phyloP scores from a whole-genome alignment of 1,140 invertebrate genomes.

The Cotesia glomerata region DNA sequence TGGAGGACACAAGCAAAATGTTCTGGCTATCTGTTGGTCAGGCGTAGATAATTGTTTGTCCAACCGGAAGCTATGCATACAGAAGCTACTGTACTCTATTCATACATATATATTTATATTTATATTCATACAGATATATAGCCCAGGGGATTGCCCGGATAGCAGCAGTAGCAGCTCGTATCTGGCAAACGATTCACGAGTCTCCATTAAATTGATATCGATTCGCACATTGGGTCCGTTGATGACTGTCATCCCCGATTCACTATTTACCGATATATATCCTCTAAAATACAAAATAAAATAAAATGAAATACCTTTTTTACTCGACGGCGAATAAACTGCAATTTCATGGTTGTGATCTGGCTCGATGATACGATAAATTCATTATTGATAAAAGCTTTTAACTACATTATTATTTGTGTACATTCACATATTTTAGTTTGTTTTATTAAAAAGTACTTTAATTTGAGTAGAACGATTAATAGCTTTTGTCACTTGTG shows the following conservation, averaged over 20 bases:
- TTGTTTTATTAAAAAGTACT: neutral
- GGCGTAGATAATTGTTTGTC: constrained; percentile 57
- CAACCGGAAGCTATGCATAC: constrained; percentile 54
- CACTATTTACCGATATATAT: constrained; percentile 25
- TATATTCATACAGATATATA: constrained; percentile 38
- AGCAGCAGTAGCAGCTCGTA: constrained; percentile 20
- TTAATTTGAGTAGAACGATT: too few species aligned
- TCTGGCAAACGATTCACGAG: constrained; percentile 31
- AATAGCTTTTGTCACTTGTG: neutral
- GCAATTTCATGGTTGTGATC: neutral
- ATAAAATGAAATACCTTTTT: neutral
- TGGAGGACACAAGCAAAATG: constrained; percentile 38
- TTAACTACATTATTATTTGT: neutral
- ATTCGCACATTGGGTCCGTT: constrained; percentile 20
- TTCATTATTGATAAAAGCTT: neutral
- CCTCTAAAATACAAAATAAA: constrained; percentile 4
- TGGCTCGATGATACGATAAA: neutral
- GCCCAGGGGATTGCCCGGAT: constrained; percentile 24
- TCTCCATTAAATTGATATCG: constrained; percentile 27
- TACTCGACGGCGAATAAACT: neutral
- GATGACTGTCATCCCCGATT: constrained; percentile 30
- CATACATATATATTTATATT: constrained; percentile 28
- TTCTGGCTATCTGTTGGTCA: constrained; percentile 38
- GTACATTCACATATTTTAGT: neutral
- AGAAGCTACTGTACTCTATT: constrained; percentile 35